A percentile compares a stretch with the other conserved stretches of the same genome.
Conservation (phyloP, 2,888 invertebrate species). For the Dicranocentrus wangi region DNA sequence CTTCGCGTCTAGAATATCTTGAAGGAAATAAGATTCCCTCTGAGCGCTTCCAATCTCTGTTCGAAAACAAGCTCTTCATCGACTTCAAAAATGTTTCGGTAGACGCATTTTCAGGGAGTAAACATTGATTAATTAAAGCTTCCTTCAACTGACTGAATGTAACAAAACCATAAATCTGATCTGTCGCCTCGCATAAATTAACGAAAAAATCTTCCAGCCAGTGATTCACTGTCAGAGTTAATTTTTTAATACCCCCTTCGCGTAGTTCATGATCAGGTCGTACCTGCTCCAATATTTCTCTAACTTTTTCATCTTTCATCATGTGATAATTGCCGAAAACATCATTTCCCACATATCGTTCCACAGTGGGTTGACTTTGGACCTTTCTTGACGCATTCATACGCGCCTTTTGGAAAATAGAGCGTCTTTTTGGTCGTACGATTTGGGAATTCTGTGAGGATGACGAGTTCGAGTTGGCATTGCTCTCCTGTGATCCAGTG, state of each 20-base stretch:
- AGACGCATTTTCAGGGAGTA: conserved; percentile 1
- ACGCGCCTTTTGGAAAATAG: too few species aligned
- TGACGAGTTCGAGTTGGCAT: too few species aligned
- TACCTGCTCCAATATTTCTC: neutral
- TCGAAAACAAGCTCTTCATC: conserved; percentile 19
- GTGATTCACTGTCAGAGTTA: conserved; percentile 23
- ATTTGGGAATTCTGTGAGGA: too few species aligned
- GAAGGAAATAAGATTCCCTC: conserved; percentile 41
- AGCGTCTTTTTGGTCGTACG: too few species aligned
- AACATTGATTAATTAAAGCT: neutral
- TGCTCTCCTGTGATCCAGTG: too few species aligned
- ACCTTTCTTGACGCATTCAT: too few species aligned
- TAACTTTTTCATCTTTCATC: neutral
- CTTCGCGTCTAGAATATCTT: neutral
- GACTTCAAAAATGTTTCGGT: neutral
- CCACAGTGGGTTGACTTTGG: too few species aligned
- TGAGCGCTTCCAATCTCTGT: conserved; percentile 19
- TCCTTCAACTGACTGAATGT: conserved; percentile 7
- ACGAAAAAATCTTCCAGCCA: conserved; percentile 32
- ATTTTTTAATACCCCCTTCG: neutral
- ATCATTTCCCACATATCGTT: conserved; percentile 43
- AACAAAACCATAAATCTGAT: conserved; percentile 28
- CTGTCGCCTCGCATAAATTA: conserved; percentile 11
- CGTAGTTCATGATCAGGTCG: conserved; percentile 2
- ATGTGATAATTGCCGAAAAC: conserved; percentile 49